Evolutionary conservation across 37 sponge, comb jelly and placozoan genomes (phyloP).

Genomic region (Aphrocallistes beatrix): DNA sequence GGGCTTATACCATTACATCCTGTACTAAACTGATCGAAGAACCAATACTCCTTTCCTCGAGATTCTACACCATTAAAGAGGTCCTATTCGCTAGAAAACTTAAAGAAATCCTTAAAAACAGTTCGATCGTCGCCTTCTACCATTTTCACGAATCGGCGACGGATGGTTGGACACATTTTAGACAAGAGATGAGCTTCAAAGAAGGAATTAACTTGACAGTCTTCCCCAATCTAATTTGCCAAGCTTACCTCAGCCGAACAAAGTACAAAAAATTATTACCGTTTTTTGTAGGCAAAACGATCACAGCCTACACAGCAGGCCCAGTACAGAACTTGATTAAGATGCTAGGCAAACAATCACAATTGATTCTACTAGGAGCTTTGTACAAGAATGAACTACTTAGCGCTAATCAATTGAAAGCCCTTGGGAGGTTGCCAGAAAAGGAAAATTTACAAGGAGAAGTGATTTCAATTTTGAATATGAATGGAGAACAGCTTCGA

Average conservation of each 20-base stretch:
- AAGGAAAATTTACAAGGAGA: neutral
- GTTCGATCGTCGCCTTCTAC: conserved; percentile 13
- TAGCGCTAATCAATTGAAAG: neutral
- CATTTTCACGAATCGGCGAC: neutral
- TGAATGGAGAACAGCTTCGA: neutral
- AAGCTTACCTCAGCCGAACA: neutral
- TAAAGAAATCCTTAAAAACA: neutral
- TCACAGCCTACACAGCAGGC: neutral
- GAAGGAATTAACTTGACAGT: neutral
- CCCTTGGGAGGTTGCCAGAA: neutral
- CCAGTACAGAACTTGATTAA: neutral
- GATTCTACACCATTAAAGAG: neutral
- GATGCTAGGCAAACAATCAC: neutral
- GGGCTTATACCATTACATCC: neutral
- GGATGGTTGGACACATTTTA: neutral
- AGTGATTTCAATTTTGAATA: neutral
- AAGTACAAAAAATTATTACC: neutral
- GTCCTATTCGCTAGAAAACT: neutral
- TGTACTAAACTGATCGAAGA: neutral
- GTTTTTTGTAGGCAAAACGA: conserved; percentile 3
- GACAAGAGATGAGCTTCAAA: neutral
- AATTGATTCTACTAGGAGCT: neutral
- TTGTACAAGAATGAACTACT: neutral
- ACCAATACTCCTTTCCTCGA: neutral
- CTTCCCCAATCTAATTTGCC: neutral